phyloP scores from a whole-genome alignment of 2,113 vertebrate species.

The Mionectes macconnelli region DNA sequence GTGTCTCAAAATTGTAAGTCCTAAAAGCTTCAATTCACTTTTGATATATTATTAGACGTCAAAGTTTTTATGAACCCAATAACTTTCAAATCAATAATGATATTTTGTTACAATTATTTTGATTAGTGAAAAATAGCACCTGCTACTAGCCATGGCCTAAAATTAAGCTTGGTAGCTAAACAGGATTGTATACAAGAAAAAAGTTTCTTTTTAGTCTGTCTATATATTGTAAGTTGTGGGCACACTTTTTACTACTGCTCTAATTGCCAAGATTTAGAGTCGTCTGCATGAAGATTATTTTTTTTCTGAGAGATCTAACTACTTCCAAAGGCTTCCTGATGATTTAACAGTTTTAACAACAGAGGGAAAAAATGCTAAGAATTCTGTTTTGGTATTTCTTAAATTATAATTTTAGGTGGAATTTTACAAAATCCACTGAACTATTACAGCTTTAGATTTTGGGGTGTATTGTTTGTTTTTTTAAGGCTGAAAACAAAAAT shows the following conservation, averaged over 20 bases:
- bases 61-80: constrained; percentile 33
- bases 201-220: not conserved
- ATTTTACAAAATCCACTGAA: not conserved
- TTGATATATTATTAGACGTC: constrained; percentile 33
- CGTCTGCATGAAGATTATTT: not conserved
- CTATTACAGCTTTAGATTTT: not conserved
- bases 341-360: not conserved
- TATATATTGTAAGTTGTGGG: not conserved
- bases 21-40: constrained; percentile 46
- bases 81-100: not conserved
- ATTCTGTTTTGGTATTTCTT: not conserved
- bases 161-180: not conserved
- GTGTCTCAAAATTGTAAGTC: constrained; percentile 19
- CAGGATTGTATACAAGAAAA: not conserved
- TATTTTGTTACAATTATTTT: constrained; percentile 45
- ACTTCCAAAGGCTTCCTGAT: not conserved
- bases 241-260: not conserved
- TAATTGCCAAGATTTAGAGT: not conserved
- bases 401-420: not conserved
- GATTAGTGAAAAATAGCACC: not conserved
- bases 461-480: not conserved
- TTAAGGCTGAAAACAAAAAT: not conserved
- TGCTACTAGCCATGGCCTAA: not conserved
- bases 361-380: not conserved
- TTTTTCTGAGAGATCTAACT: not conserved